Conservation (phyloP, 2,113 vertebrate species). For the Propithecus coquereli region DNA sequence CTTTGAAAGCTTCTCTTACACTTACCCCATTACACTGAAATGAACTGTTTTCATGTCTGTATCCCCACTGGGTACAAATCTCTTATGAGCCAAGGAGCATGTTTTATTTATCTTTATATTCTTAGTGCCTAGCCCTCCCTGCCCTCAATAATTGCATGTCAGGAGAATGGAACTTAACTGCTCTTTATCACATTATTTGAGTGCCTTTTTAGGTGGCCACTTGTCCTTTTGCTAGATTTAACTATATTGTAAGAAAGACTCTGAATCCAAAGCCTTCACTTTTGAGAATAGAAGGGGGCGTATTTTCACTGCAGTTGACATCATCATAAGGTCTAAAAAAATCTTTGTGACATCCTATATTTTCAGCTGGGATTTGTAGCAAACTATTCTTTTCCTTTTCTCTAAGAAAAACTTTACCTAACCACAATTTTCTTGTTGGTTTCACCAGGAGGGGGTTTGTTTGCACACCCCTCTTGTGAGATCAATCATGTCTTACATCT, state of each 20-base stretch:
- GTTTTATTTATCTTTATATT: conserved; percentile 36
- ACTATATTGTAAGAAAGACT: conserved; percentile 36
- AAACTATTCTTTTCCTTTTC: conserved; percentile 43
- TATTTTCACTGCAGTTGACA: conserved; percentile 54
- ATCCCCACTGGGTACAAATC: not conserved
- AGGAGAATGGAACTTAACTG: not conserved
- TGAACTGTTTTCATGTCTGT: not conserved
- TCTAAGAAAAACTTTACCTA: conserved; percentile 7
- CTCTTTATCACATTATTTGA: conserved; percentile 6
- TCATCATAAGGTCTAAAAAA: conserved; percentile 46
- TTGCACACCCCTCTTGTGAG: conserved; percentile 40
- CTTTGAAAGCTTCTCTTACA: not conserved
- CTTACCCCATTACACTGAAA: not conserved
- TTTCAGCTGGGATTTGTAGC: conserved; percentile 26
- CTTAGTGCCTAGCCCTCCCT: not conserved
- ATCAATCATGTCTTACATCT: conserved; percentile 21
- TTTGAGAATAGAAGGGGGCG: conserved; percentile 30
- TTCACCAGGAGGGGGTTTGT: conserved; percentile 32
- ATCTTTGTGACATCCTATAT: conserved; percentile 34
- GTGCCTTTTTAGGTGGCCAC: not conserved
- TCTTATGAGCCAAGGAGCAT: not conserved
- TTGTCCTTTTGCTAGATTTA: conserved; percentile 37
- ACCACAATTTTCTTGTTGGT: conserved; percentile 25
- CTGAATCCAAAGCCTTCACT: conserved; percentile 23
- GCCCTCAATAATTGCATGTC: conserved; percentile 41